Evolutionary conservation across 2,113 vertebrate genomes (phyloP), one percentile per base, ranked within the genome.

Genomic region (Chaetops frenatus): DNA sequence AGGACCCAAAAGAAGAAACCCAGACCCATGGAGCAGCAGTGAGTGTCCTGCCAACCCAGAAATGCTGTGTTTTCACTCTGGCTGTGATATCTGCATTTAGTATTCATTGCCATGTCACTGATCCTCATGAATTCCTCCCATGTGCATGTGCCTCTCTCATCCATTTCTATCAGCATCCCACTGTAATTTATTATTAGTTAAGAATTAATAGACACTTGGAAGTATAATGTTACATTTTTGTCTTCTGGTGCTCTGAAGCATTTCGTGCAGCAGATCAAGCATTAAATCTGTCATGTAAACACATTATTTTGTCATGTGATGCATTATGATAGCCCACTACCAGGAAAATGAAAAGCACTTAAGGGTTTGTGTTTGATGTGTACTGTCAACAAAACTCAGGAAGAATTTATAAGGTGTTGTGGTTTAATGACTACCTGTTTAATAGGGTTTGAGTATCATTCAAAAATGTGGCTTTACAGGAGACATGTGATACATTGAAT

Each of bases 101-200:
- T 86, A 95, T 94, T 89, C 94, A 81, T 71, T 81, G 83, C 73
- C 18, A 3, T 81, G 69, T 88, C 90, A 77, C 74, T 36, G n/a
- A 74, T 87, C 79, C 66, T 89, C 95, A 92, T 86, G 72, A 96
- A 96, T 96, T 86, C 88, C 77, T 88, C 74, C 70, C n/a, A 9
- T 96, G 72, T 86, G 88, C 76, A 10, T 56, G 54, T 35, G 40
- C 33, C 27, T 73, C 69, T 78, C 90, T 82, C 80, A 73, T 93
- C 86, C 89, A 65, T 96, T 97, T 77, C 89, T 72, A 94, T 90
- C 96, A 95, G 84, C 66, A 61, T 65, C 56, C 57, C 71, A n/a
- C 72, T 47, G 73, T 84, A 97, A 96, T 95, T 97, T 96, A 97
- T 96, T 96, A 96, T 96, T 94, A 96, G 94, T 95, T 95, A 96